Percentiles rank a stretch among this genome's conserved stretches.
Evolutionary conservation across 2,113 vertebrate species (phyloP).

Genomic region (Rhinichthys klamathensis): DNA sequence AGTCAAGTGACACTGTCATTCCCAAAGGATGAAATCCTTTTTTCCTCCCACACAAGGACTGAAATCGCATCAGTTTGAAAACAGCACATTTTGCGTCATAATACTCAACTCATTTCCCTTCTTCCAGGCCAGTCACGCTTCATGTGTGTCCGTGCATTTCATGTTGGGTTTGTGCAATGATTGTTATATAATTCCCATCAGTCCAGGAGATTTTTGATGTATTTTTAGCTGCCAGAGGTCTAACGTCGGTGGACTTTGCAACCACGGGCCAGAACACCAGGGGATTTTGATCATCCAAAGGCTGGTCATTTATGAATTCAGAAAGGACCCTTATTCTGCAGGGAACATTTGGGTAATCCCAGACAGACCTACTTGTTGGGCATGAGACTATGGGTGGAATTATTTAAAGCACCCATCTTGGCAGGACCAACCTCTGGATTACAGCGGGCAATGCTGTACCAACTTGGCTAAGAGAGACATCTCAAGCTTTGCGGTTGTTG

Average conservation of each 20-base stretch:
- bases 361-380: constrained; percentile 55
- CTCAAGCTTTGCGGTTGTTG: constrained; percentile 41
- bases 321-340: constrained; percentile 49
- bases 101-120: constrained; percentile 2
- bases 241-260: constrained; percentile 8
- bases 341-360: constrained; percentile 54
- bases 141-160: constrained; percentile 33
- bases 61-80: constrained; percentile 23
- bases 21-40: constrained; percentile 54
- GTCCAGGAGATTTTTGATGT: constrained; percentile 46
- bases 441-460: constrained; percentile 55
- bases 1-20: constrained; percentile 47
- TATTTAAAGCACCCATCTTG: constrained; percentile 65
- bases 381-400: constrained; percentile 58
- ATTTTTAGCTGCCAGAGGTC: constrained; percentile 38
- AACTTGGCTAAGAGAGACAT: constrained; percentile 48
- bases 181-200: constrained; percentile 52
- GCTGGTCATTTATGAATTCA: constrained; percentile 43
- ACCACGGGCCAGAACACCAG: constrained; percentile 20
- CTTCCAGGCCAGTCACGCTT: constrained; percentile 11
- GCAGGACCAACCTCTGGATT: constrained; percentile 67
- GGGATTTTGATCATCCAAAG: constrained; percentile 45
- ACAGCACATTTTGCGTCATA: not conserved
- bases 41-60: constrained; percentile 18
- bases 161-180: not conserved